phyloP scores from a whole-genome alignment of 1,140 invertebrate species.

The Euura saliciscinereae region DNA sequence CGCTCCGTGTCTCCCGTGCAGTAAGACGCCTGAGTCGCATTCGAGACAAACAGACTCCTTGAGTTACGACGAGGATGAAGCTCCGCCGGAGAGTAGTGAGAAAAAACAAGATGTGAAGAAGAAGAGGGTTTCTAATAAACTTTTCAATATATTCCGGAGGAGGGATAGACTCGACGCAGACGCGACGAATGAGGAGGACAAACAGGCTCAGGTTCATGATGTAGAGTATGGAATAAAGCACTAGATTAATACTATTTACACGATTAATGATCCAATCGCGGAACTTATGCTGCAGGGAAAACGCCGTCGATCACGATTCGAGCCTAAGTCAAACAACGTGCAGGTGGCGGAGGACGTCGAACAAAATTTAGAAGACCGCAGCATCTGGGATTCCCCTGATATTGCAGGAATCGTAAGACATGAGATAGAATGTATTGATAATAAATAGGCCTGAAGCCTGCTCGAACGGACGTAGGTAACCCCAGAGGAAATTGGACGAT shows the following conservation, averaged over 20 bases:
- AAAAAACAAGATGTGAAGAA: constrained; percentile 4
- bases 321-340: not conserved
- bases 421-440: not conserved
- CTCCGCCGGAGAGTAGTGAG: not conserved
- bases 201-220: not conserved
- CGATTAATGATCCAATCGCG: not conserved
- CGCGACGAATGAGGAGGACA: not conserved
- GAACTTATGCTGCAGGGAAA: not conserved
- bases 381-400: not conserved
- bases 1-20: not conserved
- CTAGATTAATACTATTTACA: not conserved
- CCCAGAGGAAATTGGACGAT: constrained; percentile 31
- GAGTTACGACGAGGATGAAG: not conserved
- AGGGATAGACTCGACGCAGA: not conserved
- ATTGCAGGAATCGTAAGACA: constrained; percentile 5
- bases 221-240: no score
- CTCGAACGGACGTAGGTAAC: not conserved
- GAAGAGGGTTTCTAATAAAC: not conserved
- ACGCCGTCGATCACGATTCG: not conserved
- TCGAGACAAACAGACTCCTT: not conserved
- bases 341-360: not conserved
- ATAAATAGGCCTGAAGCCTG: constrained; percentile 2
- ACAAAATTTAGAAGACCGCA: not conserved
- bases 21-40: not conserved
- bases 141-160: not conserved